Evolutionary conservation across 2,888 invertebrate genomes (phyloP), one percentile per base, ranked within the genome.

Genomic region (Morpho deidamia): DNA sequence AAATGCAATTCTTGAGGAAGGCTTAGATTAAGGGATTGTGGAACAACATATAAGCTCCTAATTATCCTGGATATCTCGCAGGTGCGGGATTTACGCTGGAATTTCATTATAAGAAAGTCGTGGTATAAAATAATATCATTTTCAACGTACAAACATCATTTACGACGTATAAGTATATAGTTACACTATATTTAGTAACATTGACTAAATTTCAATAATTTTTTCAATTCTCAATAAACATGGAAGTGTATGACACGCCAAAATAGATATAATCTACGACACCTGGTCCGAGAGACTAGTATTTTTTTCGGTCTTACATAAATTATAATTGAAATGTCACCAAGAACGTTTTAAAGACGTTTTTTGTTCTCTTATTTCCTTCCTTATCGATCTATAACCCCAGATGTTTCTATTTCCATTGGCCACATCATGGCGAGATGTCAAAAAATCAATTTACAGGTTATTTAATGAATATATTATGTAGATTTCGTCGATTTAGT

Each of bases 391-490:
- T 68, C 62, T 67, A 51, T 55, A 56, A 56, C 45, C 53, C 52
- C 59, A 59, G 59, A 56, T 78, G 76, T 73, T 74, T 72, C 73
- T 74, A 76, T 76, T 71, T 66, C 66, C 60, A 69, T 64, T 67
- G 63, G 64, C 56, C 63, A 65, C 58, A 67, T 66, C 61, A 62
- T 65, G 64, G 67, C 62, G 65, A 64, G 66, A 66, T 67, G 65
- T 67, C 70, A 75, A 78, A 78, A 78, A 83, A 82, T 79, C 78
- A 80, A 81, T 85, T 83, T 79, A 69, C 77, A 78, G 72, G 71
- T 74, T 72, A 78, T 81, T 79, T 79, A 81, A 81, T 81, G 79
- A 74, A 77, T 76, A 71, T 81, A 78, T 78, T 84, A 84, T 83
- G 81, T 70, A 76, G 78, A 84, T 84, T 76, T 66, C 51, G 68